Base-by-base conservation (phyloP, 1,140 invertebrate species). In the Rhyacophila brunnea region DNA sequence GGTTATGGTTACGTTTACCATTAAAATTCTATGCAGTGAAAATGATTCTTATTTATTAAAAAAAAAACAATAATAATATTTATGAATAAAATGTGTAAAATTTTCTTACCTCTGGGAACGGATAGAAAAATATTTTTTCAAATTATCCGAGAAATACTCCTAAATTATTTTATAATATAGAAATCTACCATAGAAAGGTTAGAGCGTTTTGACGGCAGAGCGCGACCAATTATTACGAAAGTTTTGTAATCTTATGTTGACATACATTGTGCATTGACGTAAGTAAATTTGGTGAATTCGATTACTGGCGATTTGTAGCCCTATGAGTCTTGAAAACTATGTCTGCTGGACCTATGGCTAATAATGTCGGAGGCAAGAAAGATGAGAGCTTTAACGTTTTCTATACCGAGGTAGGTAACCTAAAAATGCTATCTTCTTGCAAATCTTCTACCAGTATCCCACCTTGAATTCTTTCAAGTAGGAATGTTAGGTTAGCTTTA, bases 351-450 rank as follows among this genome's bases (percentile, higher is more conserved):
- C 34, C 55, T 19, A 36, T 32, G 40, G 20, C 47, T 18, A 58
- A 51, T 14, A 50, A 44, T 44, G 48, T 58, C 19, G 19, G 17
- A 10, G 46, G 46, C 18, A 58, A 58, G 36, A 58, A 58, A 44
- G 70, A 70, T 46, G 73, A 74, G 28, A 68, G 66, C 2, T 74
- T 74, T 51, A 69, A 72, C 60, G 68, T 70, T 17, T 74, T 74
- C 19, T 73, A 73, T 47, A 43, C 70, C 19, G 73, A 74, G 73
- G 73, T 73, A 68, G 69, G 15, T 28, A 40, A 35, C 4, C 23
- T 28, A 28, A 5, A 28, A 28, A 28, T 20, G 43, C 43, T 45
- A 17, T 45, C 10, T 11, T 11, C 18, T 45, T 20, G 43, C 15
- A 2, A 18, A 10, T 15, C 10, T 45, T 17, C 3, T 11, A 40